Conservation (phyloP, 2,113 vertebrate genomes). For the Synchiropus splendidus region DNA sequence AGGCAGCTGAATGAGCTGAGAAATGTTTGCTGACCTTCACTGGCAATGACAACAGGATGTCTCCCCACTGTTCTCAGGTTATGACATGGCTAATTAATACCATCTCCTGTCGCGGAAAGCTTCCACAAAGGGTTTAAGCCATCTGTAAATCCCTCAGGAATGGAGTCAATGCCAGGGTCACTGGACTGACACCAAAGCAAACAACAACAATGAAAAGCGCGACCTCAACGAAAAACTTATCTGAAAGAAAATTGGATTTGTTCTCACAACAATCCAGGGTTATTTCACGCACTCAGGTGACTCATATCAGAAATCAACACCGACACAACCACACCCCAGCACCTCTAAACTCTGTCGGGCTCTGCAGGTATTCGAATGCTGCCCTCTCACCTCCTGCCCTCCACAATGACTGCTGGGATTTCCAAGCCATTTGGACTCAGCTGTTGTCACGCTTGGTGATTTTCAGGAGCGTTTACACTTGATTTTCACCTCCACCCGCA, state of each 20-base stretch:
- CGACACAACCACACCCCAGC: background rate
- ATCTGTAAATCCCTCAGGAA: constrained; percentile 48
- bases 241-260: too few relatives aligned
- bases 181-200: constrained; percentile 21
- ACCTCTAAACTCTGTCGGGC: background rate
- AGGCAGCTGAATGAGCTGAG: background rate
- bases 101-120: constrained; percentile 25
- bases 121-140: constrained; percentile 32
- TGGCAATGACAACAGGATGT: constrained; percentile 1
- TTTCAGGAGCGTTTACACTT: constrained; percentile 21
- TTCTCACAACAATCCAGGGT: too few relatives aligned
- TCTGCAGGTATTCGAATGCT: too few relatives aligned
- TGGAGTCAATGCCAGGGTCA: background rate
- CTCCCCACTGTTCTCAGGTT: background rate
- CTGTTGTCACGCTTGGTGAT: constrained; percentile 19
- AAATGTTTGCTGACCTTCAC: background rate
- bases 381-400: constrained; percentile 6
- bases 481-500: constrained; percentile 13
- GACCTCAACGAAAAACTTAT: too few relatives aligned
- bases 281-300: too few relatives aligned
- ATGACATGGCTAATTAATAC: constrained; percentile 22
- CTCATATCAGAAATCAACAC: too few relatives aligned
- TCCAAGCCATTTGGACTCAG: constrained; percentile 25
- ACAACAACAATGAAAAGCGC: constrained; percentile 36
- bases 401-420: constrained; percentile 41